Evolutionary conservation across 30 jellyfish, hydroid and myxozoan genomes (phyloP).

Genomic region (Mastigias papua): DNA sequence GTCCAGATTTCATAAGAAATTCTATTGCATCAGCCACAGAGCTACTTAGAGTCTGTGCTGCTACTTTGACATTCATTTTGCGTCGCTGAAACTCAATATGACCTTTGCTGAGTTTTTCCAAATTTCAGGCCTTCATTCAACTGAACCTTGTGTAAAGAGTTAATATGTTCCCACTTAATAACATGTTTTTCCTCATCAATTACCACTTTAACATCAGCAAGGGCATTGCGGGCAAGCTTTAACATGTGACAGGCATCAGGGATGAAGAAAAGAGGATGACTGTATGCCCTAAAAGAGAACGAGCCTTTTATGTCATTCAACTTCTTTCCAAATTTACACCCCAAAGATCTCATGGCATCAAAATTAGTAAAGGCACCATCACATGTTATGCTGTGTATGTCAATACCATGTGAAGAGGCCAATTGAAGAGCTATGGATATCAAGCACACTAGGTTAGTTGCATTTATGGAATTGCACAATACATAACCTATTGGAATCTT

Average conservation of each 20-base stretch:
- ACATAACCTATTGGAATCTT: slow-evolving; percentile 44
- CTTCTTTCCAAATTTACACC: neutral
- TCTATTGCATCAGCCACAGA: slow-evolving; percentile 59
- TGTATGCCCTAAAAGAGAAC: neutral
- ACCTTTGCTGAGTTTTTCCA: slow-evolving; percentile 17
- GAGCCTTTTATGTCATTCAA: slow-evolving; percentile 16
- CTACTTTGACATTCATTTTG: slow-evolving; percentile 66
- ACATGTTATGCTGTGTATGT: slow-evolving; percentile 8
- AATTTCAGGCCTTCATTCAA: slow-evolving; percentile 46
- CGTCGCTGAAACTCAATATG: slow-evolving; percentile 63
- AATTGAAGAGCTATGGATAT: neutral
- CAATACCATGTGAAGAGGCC: neutral
- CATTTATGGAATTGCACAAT: slow-evolving; percentile 30
- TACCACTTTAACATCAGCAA: neutral
- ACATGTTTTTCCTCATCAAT: neutral
- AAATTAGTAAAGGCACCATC: slow-evolving; percentile 32
- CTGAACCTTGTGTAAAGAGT: slow-evolving; percentile 32
- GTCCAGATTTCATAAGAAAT: neutral
- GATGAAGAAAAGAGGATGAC: slow-evolving; percentile 3
- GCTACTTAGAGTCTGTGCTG: slow-evolving; percentile 28
- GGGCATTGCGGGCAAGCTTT: slow-evolving; percentile 52
- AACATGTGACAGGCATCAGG: slow-evolving; percentile 47
- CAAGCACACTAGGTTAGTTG: slow-evolving; percentile 3
- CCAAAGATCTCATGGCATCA: slow-evolving; percentile 38
- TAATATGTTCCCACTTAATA: slow-evolving; percentile 30